Base-by-base conservation (phyloP, 2,797 vertebrate genomes). In the Cephalopachus bancanus region DNA sequence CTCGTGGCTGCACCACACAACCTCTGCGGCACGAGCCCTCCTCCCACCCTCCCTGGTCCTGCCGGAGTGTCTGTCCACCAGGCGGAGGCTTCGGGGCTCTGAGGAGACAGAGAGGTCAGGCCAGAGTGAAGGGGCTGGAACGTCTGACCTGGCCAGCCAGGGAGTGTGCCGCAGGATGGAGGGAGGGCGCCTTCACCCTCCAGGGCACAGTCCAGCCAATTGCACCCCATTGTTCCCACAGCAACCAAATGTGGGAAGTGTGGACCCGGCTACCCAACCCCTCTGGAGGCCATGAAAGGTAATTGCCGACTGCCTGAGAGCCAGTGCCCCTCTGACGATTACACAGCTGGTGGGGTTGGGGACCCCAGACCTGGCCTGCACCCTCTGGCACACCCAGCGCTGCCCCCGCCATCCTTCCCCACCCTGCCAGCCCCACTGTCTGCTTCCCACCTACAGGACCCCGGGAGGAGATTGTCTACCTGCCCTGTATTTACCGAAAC, bases 251-350 rank as follows among this genome's bases (percentile, higher is more conserved):
- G 99, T 37, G 98, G 97, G 93, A 98, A 98, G 0, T 99, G 99
- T 96, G 99, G 99, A 44, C 99, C 99, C 0, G 99, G 99, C 71
- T 99, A 99, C 94, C 91, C 98, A 28, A 99, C 97, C 30, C 99
- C 99, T 0, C 97, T 98, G 97, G 99, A 99, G 0, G 99, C 99
- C 97, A 99, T 99, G 99, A 99, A 99, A 98, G 99, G 99, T 99
- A 98, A 98, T 97, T 57, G 9, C 7, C 26, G 0, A 0, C 1
- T 1, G 12, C 51, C 26, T 12, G 30, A 17, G 57, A 55, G 60
- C 33, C 11, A 7, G 62, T 14, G 3, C 15, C 37, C 55, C 12
- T 51, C 14, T 9, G 9, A 74, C 30, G 15, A 44, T 5, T 11
- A 72, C 26, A 26, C 0, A 1, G 14, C 91, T 26, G 26, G 53